A percentile compares a stretch with the other conserved stretches of the same genome.
Conservation (phyloP, 2,888 invertebrate genomes). For the Pollenia griseotomentosa region DNA sequence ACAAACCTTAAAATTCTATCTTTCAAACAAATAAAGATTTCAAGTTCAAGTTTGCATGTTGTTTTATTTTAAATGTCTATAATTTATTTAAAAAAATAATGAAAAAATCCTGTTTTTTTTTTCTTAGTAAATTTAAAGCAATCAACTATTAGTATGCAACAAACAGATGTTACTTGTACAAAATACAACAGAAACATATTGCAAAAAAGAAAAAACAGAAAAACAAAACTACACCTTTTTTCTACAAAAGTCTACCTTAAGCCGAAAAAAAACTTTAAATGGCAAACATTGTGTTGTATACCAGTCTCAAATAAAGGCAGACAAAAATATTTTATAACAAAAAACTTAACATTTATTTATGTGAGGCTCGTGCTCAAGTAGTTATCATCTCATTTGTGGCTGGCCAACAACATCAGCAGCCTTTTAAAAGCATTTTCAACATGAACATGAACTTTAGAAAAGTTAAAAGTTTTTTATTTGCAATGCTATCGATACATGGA, state of each 20-base stretch:
- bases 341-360: slow-evolving; percentile 62
- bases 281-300: slow-evolving; percentile 7
- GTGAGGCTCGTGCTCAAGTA: slow-evolving; percentile 75
- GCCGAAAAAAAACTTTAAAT: not conserved
- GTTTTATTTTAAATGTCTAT: slow-evolving; percentile 27
- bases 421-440: slow-evolving; percentile 43
- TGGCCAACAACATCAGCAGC: slow-evolving; percentile 18
- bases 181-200: slow-evolving; percentile 21
- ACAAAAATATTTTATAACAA: slow-evolving; percentile 8
- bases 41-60: slow-evolving; percentile 60
- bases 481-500: not conserved
- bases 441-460: slow-evolving; percentile 19
- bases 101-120: slow-evolving; percentile 54
- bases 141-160: slow-evolving; percentile 40
- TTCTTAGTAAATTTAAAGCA: not conserved
- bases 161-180: slow-evolving; percentile 64
- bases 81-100: slow-evolving; percentile 12
- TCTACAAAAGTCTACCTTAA: not conserved
- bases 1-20: not conserved
- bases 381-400: slow-evolving; percentile 70
- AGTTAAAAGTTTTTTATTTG: slow-evolving; percentile 11
- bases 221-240: slow-evolving; percentile 17
- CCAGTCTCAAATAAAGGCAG: slow-evolving; percentile 3
- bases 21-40: slow-evolving; percentile 20
- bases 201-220: slow-evolving; percentile 34